A percentile compares a stretch with the other conserved stretches of the same genome.
Evolutionary conservation across 1,140 invertebrate genomes (phyloP).

Genomic region (Hypsibius dujardini): DNA sequence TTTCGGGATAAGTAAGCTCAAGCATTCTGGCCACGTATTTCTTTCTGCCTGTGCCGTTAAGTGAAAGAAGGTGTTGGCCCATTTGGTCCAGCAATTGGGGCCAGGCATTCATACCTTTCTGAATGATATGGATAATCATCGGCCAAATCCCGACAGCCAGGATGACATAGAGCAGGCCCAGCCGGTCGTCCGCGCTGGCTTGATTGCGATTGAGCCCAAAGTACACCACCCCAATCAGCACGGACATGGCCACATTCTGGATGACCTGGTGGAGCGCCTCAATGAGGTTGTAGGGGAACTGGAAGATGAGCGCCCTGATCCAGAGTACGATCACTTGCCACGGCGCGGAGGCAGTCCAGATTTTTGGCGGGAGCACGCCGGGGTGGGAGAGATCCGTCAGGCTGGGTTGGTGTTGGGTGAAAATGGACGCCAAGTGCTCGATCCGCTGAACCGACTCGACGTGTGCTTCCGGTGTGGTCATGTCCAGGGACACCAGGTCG

Average conservation of each 20-base stretch:
- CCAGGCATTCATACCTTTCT: slow-evolving; percentile 35
- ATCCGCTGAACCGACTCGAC: slow-evolving; percentile 78
- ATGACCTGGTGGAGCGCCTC: slow-evolving; percentile 55
- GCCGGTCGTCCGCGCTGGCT: slow-evolving; percentile 37
- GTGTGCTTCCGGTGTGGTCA: slow-evolving; percentile 75
- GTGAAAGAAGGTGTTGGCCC: too few species aligned
- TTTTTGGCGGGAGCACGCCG: slow-evolving; percentile 47
- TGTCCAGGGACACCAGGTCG: slow-evolving; percentile 76
- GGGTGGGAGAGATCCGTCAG: slow-evolving; percentile 57
- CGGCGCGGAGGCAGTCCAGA: slow-evolving; percentile 41
- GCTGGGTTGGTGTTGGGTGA: slow-evolving; percentile 42
- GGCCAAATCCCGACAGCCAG: slow-evolving; percentile 59
- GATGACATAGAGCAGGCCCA: slow-evolving; percentile 65
- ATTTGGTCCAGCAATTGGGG: too few species aligned
- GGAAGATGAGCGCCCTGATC: slow-evolving; percentile 54
- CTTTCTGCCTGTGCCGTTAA: too few species aligned
- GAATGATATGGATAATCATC: slow-evolving; percentile 46
- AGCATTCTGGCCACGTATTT: too few species aligned
- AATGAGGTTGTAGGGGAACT: slow-evolving; percentile 64
- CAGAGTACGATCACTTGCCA: slow-evolving; percentile 50
- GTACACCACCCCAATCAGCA: slow-evolving; percentile 66
- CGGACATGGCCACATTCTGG: slow-evolving; percentile 54
- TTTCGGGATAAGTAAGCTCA: too few species aligned
- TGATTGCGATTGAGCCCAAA: slow-evolving; percentile 42
- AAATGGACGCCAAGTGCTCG: slow-evolving; percentile 66